Evolutionary conservation across 53 echinoderm and acorn worm genomes (phyloP).

Genomic region (Echinometra lucunter): DNA sequence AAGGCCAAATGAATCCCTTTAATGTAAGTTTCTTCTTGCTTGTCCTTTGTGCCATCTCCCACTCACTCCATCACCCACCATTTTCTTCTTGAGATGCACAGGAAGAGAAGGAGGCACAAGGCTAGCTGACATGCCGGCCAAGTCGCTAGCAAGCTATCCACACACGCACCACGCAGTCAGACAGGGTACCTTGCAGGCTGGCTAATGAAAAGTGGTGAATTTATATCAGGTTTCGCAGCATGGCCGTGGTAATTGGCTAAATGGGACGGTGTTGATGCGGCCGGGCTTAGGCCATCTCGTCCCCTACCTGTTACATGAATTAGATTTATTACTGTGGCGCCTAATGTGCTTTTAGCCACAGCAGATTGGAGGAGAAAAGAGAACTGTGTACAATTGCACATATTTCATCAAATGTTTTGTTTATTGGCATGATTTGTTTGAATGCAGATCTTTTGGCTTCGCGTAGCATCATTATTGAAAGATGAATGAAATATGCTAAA

Average conservation of each 20-base stretch:
- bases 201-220: conserved; percentile 65
- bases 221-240: conserved; percentile 58
- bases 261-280: conserved; percentile 58
- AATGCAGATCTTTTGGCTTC: neutral
- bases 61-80: conserved; percentile 22
- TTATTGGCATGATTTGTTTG: neutral
- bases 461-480: neutral
- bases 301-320: conserved; percentile 62
- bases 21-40: neutral
- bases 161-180: neutral
- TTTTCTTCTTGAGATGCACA: neutral
- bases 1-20: conserved; percentile 17
- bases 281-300: conserved; percentile 34
- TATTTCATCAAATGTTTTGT: neutral
- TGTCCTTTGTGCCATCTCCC: neutral
- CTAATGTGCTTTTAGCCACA: conserved; percentile 53
- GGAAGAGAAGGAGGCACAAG: neutral
- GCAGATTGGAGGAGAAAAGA: conserved; percentile 1
- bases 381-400: neutral
- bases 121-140: neutral
- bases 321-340: conserved; percentile 50
- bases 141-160: neutral
- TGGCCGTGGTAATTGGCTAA: conserved; percentile 63
- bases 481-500: neutral
- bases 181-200: neutral